A percentile compares a stretch with the other conserved stretches of the same genome.
Evolutionary conservation across 2,888 invertebrate species (phyloP).

Genomic region (Meteorus cinctellus): DNA sequence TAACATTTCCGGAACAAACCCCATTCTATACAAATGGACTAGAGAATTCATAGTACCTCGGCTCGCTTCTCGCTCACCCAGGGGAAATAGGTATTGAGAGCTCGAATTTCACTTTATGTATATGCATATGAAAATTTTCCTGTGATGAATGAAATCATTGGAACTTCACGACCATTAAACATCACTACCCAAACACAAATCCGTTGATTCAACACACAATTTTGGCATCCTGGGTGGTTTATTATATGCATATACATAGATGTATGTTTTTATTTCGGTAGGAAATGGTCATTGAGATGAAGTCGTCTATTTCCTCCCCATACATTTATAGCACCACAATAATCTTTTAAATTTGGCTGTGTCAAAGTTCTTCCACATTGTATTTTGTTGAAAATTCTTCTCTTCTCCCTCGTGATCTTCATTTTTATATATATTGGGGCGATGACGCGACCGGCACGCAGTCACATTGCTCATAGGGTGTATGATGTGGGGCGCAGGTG

Average conservation of each 20-base stretch:
- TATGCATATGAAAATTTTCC: not conserved
- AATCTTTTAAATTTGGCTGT: constrained; percentile 12
- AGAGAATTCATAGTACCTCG: not conserved
- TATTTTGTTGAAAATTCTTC: constrained; percentile 32
- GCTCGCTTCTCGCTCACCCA: not conserved
- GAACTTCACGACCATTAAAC: constrained; percentile 6
- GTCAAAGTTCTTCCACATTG: constrained; percentile 9
- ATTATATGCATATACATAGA: not conserved
- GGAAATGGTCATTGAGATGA: not conserved
- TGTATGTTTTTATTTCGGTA: constrained; percentile 2
- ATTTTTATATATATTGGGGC: constrained; percentile 18
- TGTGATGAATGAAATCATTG: constrained; percentile 13
- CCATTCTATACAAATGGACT: constrained; percentile 24
- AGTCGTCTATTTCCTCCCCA: constrained; percentile 19
- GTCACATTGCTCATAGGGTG: constrained; percentile 17
- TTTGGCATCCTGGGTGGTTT: constrained; percentile 36
- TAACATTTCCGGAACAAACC: constrained; percentile 36
- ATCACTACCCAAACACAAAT: not conserved
- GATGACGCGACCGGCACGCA: constrained; percentile 33
- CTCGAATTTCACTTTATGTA: not conserved
- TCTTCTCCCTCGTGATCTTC: constrained; percentile 1
- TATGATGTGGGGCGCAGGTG: constrained; percentile 33
- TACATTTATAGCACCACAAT: constrained; percentile 27
- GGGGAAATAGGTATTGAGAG: not conserved
- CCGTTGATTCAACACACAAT: not conserved